These are phyloP conservation scores for Thecocarcelia acutangulata DNA, from an alignment of 2,888 invertebrate species.

Conservation along the genomic window DNA sequence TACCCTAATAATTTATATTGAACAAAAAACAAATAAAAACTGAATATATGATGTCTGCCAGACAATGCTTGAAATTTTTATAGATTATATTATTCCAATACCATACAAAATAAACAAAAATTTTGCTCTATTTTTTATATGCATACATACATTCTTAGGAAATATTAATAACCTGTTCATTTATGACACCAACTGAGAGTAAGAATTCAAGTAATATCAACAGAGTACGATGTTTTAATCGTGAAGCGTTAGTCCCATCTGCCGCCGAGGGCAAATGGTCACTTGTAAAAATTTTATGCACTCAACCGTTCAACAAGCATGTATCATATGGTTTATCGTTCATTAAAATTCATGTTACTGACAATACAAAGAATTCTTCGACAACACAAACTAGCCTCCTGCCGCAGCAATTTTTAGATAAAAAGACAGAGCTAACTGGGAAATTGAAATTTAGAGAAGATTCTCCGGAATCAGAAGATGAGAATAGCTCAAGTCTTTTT, in stretches of 20 bases:
- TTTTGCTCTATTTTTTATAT: too few species aligned
- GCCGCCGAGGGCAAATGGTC: constrained; percentile 88
- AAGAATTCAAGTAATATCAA: constrained; percentile 85
- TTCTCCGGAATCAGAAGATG: constrained; percentile 73
- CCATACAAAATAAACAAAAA: too few species aligned
- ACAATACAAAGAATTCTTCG: constrained; percentile 45
- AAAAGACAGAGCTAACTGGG: constrained; percentile 76
- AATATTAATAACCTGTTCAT: constrained; percentile 88
- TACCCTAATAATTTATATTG: too few species aligned
- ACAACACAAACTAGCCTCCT: constrained; percentile 55
- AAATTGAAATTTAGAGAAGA: constrained; percentile 82
- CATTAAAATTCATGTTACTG: constrained; percentile 85
- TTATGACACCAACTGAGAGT: constrained; percentile 90
- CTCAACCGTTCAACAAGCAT: constrained; percentile 92
- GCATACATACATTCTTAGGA: constrained; percentile 82
- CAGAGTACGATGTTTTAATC: constrained; percentile 88
- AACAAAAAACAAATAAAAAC: too few species aligned
- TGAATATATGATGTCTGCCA: too few species aligned
- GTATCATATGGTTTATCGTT: constrained; percentile 91
- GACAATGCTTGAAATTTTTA: too few species aligned
- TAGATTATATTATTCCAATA: too few species aligned
- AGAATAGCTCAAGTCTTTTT: constrained; percentile 74
- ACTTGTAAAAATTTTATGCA: constrained; percentile 90
- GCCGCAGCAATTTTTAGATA: constrained; percentile 64
- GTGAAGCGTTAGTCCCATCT: constrained; percentile 83